Percentiles rank a stretch among this genome's conserved stretches.
These are phyloP conservation scores for Steinernema scapterisci DNA, from an alignment of 2,888 invertebrate genomes.

Conservation along the genomic window DNA sequence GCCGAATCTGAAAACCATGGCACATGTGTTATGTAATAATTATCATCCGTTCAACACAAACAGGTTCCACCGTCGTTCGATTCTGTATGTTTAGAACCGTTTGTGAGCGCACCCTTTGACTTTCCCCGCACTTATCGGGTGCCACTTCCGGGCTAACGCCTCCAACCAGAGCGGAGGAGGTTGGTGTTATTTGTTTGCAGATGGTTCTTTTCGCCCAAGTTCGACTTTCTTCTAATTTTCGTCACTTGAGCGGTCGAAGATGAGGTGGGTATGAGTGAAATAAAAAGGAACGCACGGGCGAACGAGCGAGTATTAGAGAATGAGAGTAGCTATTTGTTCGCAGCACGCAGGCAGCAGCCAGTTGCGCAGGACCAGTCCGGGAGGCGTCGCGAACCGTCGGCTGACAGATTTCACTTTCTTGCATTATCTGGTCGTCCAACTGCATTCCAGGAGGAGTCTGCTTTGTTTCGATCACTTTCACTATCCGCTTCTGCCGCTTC, in stretches of 20 bases:
- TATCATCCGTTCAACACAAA: neutral
- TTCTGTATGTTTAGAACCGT: neutral
- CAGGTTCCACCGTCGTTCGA: neutral
- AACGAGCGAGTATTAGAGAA: conserved; percentile 29
- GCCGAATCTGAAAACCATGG: too few relatives aligned
- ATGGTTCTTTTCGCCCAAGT: neutral
- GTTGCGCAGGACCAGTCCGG: conserved; percentile 31
- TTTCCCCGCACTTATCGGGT: neutral
- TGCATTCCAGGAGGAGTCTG: conserved; percentile 16
- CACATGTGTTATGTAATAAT: too few relatives aligned
- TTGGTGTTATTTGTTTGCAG: neutral
- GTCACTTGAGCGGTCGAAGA: neutral
- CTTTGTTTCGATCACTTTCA: conserved; percentile 25
- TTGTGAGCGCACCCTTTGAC: neutral
- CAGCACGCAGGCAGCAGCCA: conserved; percentile 29
- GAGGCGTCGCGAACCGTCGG: conserved; percentile 29
- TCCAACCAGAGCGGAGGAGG: neutral
- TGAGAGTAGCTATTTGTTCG: conserved; percentile 32
- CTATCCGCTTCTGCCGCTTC: neutral
- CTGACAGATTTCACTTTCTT: conserved; percentile 32
- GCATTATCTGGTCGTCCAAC: conserved; percentile 29
- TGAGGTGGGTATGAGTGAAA: conserved; percentile 22
- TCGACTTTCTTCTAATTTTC: neutral
- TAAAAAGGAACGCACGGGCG: conserved; percentile 14
- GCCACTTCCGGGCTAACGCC: too few relatives aligned